Evolutionary conservation across 2,888 invertebrate species (phyloP), one percentile per base, ranked within the genome.

Genomic region (Eristalinus aeneus): DNA sequence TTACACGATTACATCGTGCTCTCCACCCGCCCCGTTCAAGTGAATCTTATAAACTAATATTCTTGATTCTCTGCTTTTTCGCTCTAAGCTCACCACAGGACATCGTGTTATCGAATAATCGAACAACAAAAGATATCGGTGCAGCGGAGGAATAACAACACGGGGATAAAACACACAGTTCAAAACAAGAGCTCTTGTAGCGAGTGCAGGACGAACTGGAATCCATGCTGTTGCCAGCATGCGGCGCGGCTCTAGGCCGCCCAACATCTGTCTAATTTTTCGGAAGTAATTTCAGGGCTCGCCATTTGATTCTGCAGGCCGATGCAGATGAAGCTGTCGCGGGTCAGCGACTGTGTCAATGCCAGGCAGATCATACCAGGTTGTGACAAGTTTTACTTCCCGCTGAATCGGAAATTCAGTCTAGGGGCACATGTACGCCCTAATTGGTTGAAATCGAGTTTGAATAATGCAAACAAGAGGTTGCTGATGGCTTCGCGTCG

Each of bases 241-340:
- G 86, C 65, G 74, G 64, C 76, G 65, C 11, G 53, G 67, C 67
- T 63, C 65, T 56, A 27, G 27, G 61, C 82, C 82, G 77, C 86
- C 86, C 77, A 81, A 82, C 88, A 88, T 88, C 88, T 88, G 88
- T 88, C 88, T 88, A 88, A 88, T 88, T 88, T 86, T 81, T 88
- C 5, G 71, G 72, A 77, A 78, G 64, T 88, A 88, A 88, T 88
- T 86, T 86, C 78, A 85, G 77, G 88, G 75, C 75, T 78, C 23
- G 56, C 9, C 53, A 39, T 56, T 65, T 71, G 76, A 61, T 72
- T 46, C 68, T n/a, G n/a, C 53, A 61, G 67, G 54, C 72, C 72
- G 81, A 73, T 77, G 73, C 73, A 74, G 54, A 27, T 58, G 71
- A 65, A 36, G 71, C 16, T 16, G 20, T 60, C 20, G 32, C 27